Conservation (phyloP, 2,113 vertebrate species). For the Chloropsis hardwickii region DNA sequence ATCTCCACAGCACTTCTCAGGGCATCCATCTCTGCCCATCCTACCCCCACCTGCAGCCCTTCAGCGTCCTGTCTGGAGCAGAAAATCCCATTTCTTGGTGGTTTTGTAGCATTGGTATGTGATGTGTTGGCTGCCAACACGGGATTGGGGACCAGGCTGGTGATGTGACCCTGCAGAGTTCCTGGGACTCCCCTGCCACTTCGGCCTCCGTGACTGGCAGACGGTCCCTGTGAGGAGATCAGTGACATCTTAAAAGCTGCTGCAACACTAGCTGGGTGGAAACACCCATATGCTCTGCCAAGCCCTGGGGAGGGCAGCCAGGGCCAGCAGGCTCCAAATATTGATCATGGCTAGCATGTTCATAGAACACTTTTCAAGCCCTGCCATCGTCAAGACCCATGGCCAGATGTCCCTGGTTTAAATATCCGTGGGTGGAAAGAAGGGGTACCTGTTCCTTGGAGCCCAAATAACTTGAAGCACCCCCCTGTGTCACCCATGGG, state of each 20-base stretch:
- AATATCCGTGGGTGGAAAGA: not conserved
- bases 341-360: not conserved
- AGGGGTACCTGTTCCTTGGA: not conserved
- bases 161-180: not conserved
- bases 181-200: not conserved
- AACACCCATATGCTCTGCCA: slow-evolving; percentile 37
- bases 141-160: not conserved
- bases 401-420: slow-evolving; percentile 20
- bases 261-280: not conserved
- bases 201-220: not conserved
- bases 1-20: not conserved
- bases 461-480: not conserved
- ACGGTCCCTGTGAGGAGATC: not conserved
- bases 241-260: slow-evolving; percentile 31
- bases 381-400: rapidly evolving
- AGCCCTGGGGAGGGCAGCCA: not conserved
- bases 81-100: not conserved
- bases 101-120: not conserved
- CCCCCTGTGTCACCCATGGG: not conserved
- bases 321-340: slow-evolving; percentile 26
- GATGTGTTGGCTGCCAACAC: not conserved
- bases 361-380: not conserved
- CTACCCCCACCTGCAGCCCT: not conserved
- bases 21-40: not conserved
- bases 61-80: not conserved